Evolutionary conservation across 2,888 invertebrate genomes (phyloP), one percentile per base, ranked within the genome.

Genomic region (Luperina nickerlii): DNA sequence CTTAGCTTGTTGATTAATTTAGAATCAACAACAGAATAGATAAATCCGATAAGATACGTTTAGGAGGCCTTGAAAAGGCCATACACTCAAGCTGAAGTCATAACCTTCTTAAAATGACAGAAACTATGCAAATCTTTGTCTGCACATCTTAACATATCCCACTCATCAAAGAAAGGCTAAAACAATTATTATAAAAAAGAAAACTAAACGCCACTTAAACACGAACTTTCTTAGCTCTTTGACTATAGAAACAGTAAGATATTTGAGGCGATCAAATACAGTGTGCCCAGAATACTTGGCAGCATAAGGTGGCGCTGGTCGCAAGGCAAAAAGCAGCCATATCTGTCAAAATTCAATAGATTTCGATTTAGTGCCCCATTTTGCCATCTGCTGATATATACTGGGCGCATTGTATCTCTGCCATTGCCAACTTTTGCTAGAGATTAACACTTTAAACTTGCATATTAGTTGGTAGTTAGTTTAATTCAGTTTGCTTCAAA

Each of bases 401-500:
- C 32, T 42, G 66, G 20, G 71, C 65, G 8, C 38, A 18, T 42
- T 77, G 48, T 78, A 62, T 45, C 38, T 63, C 38, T 65, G 20
- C 15, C 11, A n/a, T 27, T 57, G 54, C 42, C 51, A 82, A 79
- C 48, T 71, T 84, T 86, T 78, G 66, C 57, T 15, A 72, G 60
- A 71, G 72, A 78, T 77, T 76, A 82, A 72, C 79, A 74, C 60
- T 82, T 89, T 79, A 81, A 70, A 87, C 75, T 85, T 84, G 82
- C 83, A 83, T 85, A 88, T 78, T 85, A 82, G 73, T 89, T 81
- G 6, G 32, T 15, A 65, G 60, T 62, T 18, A 27, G 81, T 81
- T 84, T 65, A 68, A 54, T 42, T 63, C 7, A 54, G n/a, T 73
- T 77, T 76, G 27, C 66, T 73, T 74, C 32, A 8, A 73, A 69